Base-by-base conservation (phyloP, 2,113 vertebrate genomes). In the Helogale parvula region DNA sequence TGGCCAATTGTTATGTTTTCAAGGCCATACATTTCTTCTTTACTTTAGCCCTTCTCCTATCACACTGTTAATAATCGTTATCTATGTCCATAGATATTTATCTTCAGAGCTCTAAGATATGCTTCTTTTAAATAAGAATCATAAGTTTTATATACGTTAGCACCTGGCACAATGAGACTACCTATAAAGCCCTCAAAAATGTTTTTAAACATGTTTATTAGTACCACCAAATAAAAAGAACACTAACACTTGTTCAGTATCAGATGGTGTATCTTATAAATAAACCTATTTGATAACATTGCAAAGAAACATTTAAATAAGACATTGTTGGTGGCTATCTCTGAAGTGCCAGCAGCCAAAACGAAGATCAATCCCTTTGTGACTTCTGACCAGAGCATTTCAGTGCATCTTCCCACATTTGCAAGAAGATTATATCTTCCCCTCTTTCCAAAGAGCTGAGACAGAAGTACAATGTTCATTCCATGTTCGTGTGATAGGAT, bases 231-330 rank as follows among this genome's bases (percentile, higher is more conserved):
- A 85, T 95, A 45, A 92, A 97, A 96, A 92, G 47, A 91, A 80
- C 29, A 80, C 31, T 88, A 91, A 81, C n/a, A 88, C 95, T 95
- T 95, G 57, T 69, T 93, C 60, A 77, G 11, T 89, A 95, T 88
- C 47, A 85, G 41, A 80, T 97, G 85, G 50, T 38, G 0, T 82
- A 77, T 77, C 74, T 90, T 79, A 80, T 76, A 85, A 95, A 82
- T 97, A 83, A 91, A 92, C 41, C 66, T 93, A 85, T 92, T 89
- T 92, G 79, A 92, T 82, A 88, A 76, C 92, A 88, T 76, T 88
- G 86, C 66, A 91, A 82, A 89, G 65, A 82, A 94, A 80, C 45
- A 90, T 54, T 93, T 93, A 65, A 90, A 80, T 72, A 91, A 83
- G 29, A 96, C 85, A 45, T 29, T 76, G 41, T 76, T 76, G 72